These are phyloP conservation scores for Orussus abietinus DNA, from an alignment of 1,140 invertebrate genomes.

Conservation along the genomic window DNA sequence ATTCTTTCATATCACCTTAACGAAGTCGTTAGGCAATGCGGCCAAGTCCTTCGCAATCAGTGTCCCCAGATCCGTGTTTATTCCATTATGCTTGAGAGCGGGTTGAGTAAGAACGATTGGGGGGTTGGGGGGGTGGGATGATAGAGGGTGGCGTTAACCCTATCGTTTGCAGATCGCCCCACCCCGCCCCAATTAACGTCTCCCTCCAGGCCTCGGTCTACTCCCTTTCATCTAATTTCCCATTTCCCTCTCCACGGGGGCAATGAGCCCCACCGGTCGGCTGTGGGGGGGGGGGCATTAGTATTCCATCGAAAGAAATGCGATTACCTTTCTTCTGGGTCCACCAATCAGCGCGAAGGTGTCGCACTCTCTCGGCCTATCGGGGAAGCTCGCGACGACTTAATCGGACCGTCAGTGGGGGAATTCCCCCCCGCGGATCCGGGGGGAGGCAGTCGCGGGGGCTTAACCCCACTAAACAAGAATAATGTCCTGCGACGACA, in stretches of 20 bases:
- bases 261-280: slow-evolving; percentile 8
- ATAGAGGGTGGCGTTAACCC: slow-evolving; percentile 9
- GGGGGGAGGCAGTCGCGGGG: too few relatives aligned
- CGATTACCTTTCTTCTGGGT: slow-evolving; percentile 35
- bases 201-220: background rate
- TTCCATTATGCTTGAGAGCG: slow-evolving; percentile 29
- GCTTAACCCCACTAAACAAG: too few relatives aligned
- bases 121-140: slow-evolving; percentile 8
- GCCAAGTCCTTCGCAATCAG: slow-evolving; percentile 26
- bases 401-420: background rate
- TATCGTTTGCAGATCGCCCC: slow-evolving; percentile 14
- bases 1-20: too few relatives aligned
- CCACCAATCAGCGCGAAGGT: slow-evolving; percentile 20
- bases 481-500: too few relatives aligned
- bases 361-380: slow-evolving; percentile 17
- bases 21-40: slow-evolving; percentile 23
- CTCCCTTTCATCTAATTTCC: slow-evolving; percentile 30
- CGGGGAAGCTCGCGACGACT: slow-evolving; percentile 5
- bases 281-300: slow-evolving; percentile 23
- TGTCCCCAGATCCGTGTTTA: slow-evolving; percentile 22
- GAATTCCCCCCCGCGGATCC: background rate
- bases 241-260: slow-evolving; percentile 30
- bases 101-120: slow-evolving; percentile 21
- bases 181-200: slow-evolving; percentile 4
- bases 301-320: slow-evolving; percentile 36